phyloP scores from a whole-genome alignment of 2,888 invertebrate species.

The Ophioninae sp. region DNA sequence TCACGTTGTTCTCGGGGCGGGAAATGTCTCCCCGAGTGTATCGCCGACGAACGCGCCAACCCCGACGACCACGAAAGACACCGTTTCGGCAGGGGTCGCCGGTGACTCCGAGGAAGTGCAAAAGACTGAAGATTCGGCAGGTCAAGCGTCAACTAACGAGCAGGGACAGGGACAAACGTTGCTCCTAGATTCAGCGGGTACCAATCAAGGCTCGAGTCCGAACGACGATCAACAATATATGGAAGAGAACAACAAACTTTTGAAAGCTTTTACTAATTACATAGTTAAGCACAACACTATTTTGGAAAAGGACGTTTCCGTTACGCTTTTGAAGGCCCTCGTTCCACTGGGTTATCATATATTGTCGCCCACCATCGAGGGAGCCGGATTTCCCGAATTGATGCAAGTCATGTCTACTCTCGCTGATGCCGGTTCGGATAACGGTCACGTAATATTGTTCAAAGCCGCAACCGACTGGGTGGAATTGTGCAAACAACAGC shows the following conservation, averaged over 20 bases:
- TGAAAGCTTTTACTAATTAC: conserved; percentile 88
- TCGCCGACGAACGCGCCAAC: conserved; percentile 82
- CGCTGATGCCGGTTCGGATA: conserved; percentile 92
- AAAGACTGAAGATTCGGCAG: conserved; percentile 72
- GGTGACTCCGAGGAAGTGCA: conserved; percentile 68
- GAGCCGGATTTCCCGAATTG: conserved; percentile 89
- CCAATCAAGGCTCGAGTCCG: conserved; percentile 70
- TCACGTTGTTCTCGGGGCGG: conserved; percentile 85
- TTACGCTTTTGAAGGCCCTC: conserved; percentile 87
- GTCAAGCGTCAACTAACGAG: conserved; percentile 62
- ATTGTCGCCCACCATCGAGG: conserved; percentile 85
- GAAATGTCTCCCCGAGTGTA: conserved; percentile 79
- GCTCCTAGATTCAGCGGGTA: conserved; percentile 68
- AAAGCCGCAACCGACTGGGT: conserved; percentile 92
- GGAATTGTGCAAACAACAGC: conserved; percentile 85
- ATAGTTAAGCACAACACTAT: conserved; percentile 87
- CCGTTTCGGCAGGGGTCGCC: conserved; percentile 60
- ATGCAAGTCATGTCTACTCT: conserved; percentile 91
- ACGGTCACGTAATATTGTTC: conserved; percentile 91
- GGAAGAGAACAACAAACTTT: conserved; percentile 87
- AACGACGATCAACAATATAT: conserved; percentile 82
- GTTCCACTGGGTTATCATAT: conserved; percentile 88
- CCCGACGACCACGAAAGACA: conserved; percentile 77
- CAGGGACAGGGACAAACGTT: conserved; percentile 74
- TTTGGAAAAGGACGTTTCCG: conserved; percentile 84